Conservation (phyloP, 2,888 invertebrate species). For the Sarcophaga carnaria region DNA sequence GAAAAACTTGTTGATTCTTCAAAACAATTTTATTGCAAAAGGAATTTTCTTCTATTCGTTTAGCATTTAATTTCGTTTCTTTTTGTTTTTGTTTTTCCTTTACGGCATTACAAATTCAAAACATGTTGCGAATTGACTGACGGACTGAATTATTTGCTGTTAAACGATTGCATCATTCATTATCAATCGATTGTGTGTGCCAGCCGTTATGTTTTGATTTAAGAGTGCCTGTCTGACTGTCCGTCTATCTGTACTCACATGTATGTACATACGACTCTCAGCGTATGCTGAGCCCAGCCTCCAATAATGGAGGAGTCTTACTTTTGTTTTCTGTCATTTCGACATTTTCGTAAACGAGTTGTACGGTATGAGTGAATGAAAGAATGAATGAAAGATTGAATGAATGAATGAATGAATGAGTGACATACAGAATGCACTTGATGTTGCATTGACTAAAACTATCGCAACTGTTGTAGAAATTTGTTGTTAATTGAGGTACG, state of each 20-base stretch:
- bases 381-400: background rate
- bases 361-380: background rate
- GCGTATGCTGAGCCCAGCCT: background rate
- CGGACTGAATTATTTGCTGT: background rate
- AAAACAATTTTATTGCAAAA: no score
- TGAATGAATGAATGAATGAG: background rate
- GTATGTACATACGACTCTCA: no score
- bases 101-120: slow-evolving; percentile 19
- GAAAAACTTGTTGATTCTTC: no score
- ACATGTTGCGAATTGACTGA: slow-evolving; percentile 19
- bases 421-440: slow-evolving; percentile 16
- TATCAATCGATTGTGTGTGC: background rate
- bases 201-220: slow-evolving; percentile 18
- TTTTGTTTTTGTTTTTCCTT: slow-evolving; percentile 1
- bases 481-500: slow-evolving; percentile 33
- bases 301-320: slow-evolving; percentile 27
- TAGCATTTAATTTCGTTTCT: background rate
- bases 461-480: background rate
- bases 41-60: slow-evolving; percentile 1
- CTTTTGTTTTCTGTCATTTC: slow-evolving; percentile 7
- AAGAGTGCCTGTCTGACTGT: no score
- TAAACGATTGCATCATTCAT: slow-evolving; percentile 35
- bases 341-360: background rate
- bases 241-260: no score
- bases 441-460: background rate